These are phyloP conservation scores for Metopolophium dirhodum DNA, from an alignment of 1,140 invertebrate species.

Conservation along the genomic window DNA sequence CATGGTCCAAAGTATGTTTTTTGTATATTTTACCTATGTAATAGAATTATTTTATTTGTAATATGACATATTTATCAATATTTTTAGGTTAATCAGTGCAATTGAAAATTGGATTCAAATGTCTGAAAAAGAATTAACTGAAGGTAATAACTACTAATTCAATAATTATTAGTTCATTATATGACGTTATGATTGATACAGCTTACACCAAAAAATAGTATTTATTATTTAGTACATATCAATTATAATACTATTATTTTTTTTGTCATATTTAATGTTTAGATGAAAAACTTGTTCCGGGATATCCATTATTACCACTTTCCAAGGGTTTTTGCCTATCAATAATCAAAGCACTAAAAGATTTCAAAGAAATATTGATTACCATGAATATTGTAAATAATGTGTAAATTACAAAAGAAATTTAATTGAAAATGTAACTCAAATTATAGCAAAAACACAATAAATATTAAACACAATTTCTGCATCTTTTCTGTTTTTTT, in stretches of 20 bases:
- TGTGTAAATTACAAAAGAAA: too few relatives aligned
- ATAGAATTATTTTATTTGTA: background rate
- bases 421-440: too few relatives aligned
- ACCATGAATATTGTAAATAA: constrained; percentile 38
- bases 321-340: constrained; percentile 91
- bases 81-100: constrained; percentile 35
- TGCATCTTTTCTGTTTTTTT: too few relatives aligned
- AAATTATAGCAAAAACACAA: too few relatives aligned
- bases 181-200: too few relatives aligned
- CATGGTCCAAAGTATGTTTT: constrained; percentile 35
- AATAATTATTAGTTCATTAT: background rate
- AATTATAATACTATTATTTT: background rate
- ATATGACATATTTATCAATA: background rate
- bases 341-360: constrained; percentile 65
- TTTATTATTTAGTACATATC: too few relatives aligned
- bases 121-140: constrained; percentile 40
- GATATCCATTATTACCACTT: constrained; percentile 87
- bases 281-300: constrained; percentile 66
- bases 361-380: constrained; percentile 60
- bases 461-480: too few relatives aligned
- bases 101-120: constrained; percentile 54
- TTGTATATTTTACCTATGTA: background rate
- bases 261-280: background rate
- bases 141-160: constrained; percentile 39
- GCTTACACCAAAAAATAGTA: too few relatives aligned